Base-by-base conservation (phyloP, 2,797 vertebrate genomes). In the Phrynocephalus vlangalii region DNA sequence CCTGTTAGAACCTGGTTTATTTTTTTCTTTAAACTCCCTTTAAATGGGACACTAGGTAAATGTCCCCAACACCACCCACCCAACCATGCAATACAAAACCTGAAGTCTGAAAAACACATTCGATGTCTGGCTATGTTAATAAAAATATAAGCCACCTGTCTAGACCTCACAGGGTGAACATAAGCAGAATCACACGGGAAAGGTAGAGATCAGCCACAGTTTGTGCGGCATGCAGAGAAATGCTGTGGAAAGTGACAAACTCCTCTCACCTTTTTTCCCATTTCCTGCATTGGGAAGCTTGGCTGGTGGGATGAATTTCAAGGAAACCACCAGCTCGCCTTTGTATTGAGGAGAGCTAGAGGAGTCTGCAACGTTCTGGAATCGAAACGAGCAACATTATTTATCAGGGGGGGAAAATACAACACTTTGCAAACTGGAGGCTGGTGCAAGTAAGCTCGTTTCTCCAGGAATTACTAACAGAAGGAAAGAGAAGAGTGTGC, bases 271-370 rank as follows among this genome's bases (percentile, higher is more conserved):
- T 96, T 98, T 98, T 87, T 89, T 94, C 92, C 96, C 93, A 28
- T 95, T 97, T 26, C 95, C 92, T 73, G 95, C 91, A 86, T 70
- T 88, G 0, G 94, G 82, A 78, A 95, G 93, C 92, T 96, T 86
- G 22, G 96, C 93, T 44, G 95, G 97, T 0, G 97, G 95, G 91
- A 99, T 95, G 44, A 98, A 99, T 94, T 99, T 99, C 95, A 99
- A 94, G 84, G 98, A 99, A 93, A 99, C 97, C 3, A 98, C 96
- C 96, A 99, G 91, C 91, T 99, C 98, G 66, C 99, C 98, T 96
- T 97, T 99, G 94, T 98, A 97, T 92, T 97, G 97, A 78, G 84
- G 91, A 76, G 95, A 94, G 90, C 88, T 90, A 81, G 91, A 87
- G 6, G 89, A 89, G 68, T 97, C 97, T 0, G 50, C 67, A 66